Conservation (phyloP, 2,113 vertebrate species). For the Maccullochella peelii region DNA sequence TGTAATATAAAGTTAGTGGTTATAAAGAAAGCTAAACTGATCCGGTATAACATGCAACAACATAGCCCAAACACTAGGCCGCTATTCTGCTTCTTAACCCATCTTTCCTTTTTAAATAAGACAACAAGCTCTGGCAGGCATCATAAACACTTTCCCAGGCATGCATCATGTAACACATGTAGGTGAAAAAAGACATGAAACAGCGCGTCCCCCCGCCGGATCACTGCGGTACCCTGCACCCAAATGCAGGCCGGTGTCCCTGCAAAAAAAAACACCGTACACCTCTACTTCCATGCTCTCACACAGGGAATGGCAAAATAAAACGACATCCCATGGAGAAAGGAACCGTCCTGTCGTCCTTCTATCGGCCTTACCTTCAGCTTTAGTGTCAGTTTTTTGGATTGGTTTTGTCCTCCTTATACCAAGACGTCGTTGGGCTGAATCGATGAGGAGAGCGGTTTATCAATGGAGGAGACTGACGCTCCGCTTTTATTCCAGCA, state of each 20-base stretch:
- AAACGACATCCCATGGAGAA: constrained; percentile 11
- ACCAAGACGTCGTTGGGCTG: constrained; percentile 58
- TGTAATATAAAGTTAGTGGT: constrained; percentile 29
- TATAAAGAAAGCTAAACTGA: constrained; percentile 6
- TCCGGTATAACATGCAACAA: constrained; percentile 30
- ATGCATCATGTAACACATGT: constrained; percentile 46
- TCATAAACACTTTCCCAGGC: constrained; percentile 17
- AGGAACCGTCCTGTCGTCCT: background rate
- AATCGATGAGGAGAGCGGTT: constrained; percentile 63
- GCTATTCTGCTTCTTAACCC: constrained; percentile 33
- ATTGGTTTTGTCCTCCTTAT: constrained; percentile 47
- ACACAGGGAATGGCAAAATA: constrained; percentile 19
- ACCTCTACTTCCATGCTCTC: constrained; percentile 41
- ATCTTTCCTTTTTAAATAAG: constrained; percentile 1
- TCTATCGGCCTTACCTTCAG: constrained; percentile 75
- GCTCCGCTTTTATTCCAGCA: constrained; percentile 68
- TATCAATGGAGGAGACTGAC: constrained; percentile 70
- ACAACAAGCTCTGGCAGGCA: background rate
- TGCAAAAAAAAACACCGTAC: constrained; percentile 44
- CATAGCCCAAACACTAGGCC: constrained; percentile 50
- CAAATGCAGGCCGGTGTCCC: constrained; percentile 79
- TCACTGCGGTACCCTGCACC: constrained; percentile 83
- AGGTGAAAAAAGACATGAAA: constrained; percentile 42
- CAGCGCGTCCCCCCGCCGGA: constrained; percentile 60
- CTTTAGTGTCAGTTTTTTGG: constrained; percentile 45